These are phyloP conservation scores for Magallana angulata DNA, from an alignment of 1,140 invertebrate genomes.

Conservation along the genomic window DNA sequence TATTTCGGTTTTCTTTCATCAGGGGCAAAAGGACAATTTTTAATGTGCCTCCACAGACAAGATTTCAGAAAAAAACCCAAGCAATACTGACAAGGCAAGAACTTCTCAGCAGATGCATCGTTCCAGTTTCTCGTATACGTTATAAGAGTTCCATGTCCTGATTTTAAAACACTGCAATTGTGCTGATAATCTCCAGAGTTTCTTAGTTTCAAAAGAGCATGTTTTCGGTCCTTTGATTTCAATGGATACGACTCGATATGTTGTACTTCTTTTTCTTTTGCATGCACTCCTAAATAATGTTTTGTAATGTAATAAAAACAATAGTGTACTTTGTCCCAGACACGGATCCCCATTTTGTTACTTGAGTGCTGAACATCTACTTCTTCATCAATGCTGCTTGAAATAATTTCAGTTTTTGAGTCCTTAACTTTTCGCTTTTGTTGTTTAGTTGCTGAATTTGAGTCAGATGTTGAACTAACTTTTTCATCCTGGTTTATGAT, in stretches of 20 bases:
- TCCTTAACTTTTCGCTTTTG: neutral
- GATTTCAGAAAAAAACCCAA: slow-evolving; percentile 57
- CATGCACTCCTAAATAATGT: slow-evolving; percentile 47
- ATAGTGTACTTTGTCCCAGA: slow-evolving; percentile 58
- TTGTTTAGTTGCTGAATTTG: neutral
- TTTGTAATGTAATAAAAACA: slow-evolving; percentile 57
- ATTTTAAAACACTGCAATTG: no score
- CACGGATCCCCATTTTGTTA: slow-evolving; percentile 42
- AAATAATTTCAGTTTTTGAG: neutral
- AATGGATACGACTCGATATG: slow-evolving; percentile 23
- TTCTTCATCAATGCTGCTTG: neutral
- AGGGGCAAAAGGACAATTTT: slow-evolving; percentile 53
- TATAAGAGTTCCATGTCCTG: no score
- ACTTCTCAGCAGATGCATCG: no score
- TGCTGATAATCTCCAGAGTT: slow-evolving; percentile 60
- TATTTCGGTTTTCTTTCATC: slow-evolving; percentile 1
- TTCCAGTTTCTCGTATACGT: slow-evolving; percentile 45
- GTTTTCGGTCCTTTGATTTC: slow-evolving; percentile 47
- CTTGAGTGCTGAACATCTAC: neutral
- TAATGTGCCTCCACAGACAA: slow-evolving; percentile 54
- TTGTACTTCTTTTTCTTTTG: slow-evolving; percentile 45
- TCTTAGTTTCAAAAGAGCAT: slow-evolving; percentile 43
- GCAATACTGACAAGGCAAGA: slow-evolving; percentile 58
- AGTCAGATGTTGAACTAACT: slow-evolving; percentile 7
- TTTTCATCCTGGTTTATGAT: neutral